A percentile compares a stretch with the other conserved stretches of the same genome.
These are phyloP conservation scores for Gobionotothen gibberifrons DNA, from an alignment of 2,797 vertebrate species.

Conservation along the genomic window DNA sequence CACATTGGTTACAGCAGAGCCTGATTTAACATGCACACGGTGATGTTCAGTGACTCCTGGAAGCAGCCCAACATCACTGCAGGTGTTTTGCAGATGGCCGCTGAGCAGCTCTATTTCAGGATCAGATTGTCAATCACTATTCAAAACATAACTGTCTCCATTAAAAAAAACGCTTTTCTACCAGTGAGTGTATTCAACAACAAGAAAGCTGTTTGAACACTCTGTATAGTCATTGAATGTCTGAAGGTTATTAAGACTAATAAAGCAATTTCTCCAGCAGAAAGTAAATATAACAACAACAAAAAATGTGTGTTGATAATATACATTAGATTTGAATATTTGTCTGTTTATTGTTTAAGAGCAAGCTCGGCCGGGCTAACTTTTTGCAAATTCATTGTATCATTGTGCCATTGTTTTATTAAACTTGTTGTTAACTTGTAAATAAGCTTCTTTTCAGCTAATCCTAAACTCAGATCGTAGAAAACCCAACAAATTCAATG, in stretches of 20 bases:
- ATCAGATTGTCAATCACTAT: slow-evolving; percentile 44
- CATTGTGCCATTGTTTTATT: no score
- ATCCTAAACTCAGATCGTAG: no score
- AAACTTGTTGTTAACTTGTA: no score
- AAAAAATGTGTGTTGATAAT: background rate
- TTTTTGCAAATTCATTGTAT: no score
- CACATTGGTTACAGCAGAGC: background rate
- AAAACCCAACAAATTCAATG: background rate
- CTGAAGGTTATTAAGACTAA: slow-evolving; percentile 3
- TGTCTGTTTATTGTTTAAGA: background rate
- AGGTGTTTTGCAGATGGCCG: slow-evolving; percentile 27
- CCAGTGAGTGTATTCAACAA: slow-evolving; percentile 9
- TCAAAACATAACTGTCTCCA: slow-evolving; percentile 33
- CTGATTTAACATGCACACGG: slow-evolving; percentile 30
- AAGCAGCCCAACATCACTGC: slow-evolving; percentile 33
- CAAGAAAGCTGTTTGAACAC: slow-evolving; percentile 2
- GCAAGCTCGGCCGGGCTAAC: no score
- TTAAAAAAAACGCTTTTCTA: background rate
- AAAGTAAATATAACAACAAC: background rate
- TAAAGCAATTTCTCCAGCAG: background rate
- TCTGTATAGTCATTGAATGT: background rate
- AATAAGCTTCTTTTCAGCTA: no score
- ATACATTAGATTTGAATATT: background rate
- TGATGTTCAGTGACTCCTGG: slow-evolving; percentile 49
- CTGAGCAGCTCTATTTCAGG: slow-evolving; percentile 25